Evolutionary conservation across 2,888 invertebrate genomes (phyloP), one percentile per base, ranked within the genome.

Genomic region (Heterodera filipjevi): DNA sequence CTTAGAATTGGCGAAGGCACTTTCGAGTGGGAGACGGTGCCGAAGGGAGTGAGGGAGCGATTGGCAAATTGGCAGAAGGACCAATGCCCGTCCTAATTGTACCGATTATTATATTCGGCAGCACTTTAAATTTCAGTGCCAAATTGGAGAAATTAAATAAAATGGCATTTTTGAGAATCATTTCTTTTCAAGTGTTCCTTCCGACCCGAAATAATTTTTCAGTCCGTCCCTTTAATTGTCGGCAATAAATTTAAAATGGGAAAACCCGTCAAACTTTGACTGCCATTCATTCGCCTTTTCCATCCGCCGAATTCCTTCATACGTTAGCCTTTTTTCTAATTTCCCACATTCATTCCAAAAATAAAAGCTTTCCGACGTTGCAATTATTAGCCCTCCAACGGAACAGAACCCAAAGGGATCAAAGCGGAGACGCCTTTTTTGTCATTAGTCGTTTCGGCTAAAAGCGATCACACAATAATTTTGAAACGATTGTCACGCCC

Each of bases 11-110:
- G n/a, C n/a, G n/a, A n/a, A n/a, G 75, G 75, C 49, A 22, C 32
- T 46, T 14, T 53, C 76, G 66, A 68, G 14, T 76, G 35, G 76
- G 44, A 33, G 22, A 30, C 16, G 2, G 76, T 76, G 66, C 76
- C 68, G 22, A 39, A 66, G 27, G 64, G 27, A 1, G 3, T 16
- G 33, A 68, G 33, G 68, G 32, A 32, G 68, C 68, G 68, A 33
- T 16, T 68, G 33, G 33, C 12, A 1, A 32, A 32, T 32, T 68
- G 68, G 68, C 3, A 68, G 1, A 19, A 10, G 19, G 68, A 68
- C 2, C 22, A 33, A 8, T 68, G 68, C 66, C 32, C 0, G 22
- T 68, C 19, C 6, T 14, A 14, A 22, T 35, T 27, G 33, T 30
- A 22, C 66, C 27, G n/a, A n/a, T n/a, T n/a, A n/a, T n/a, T n/a